Evolutionary conservation across 1,140 invertebrate species (phyloP).

Genomic region (Holotrichia oblita): DNA sequence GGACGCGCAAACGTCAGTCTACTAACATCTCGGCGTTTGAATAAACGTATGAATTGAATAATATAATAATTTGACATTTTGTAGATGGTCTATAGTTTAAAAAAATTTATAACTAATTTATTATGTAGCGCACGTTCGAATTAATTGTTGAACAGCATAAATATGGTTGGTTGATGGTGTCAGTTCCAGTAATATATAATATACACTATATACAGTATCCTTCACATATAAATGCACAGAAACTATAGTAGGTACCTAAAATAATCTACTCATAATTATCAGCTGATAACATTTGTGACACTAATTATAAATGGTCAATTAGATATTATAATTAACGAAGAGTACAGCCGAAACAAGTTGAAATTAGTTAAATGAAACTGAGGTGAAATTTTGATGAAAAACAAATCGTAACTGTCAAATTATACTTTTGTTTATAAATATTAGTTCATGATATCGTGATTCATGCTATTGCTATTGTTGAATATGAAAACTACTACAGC

Average conservation of each 20-base stretch:
- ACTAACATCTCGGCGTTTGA: not conserved
- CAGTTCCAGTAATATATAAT: not conserved
- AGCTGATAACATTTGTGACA: not conserved
- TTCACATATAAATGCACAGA: no score
- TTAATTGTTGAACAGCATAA: not conserved
- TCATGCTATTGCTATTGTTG: no score
- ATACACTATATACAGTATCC: not conserved
- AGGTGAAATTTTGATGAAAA: no score
- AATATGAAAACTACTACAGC: no score
- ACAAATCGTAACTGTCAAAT: no score
- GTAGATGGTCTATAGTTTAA: not conserved
- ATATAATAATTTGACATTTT: slow-evolving; percentile 9
- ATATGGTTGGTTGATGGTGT: not conserved
- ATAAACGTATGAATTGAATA: not conserved
- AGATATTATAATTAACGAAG: no score
- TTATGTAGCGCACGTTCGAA: not conserved
- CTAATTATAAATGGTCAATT: no score
- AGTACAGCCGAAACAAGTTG: no score
- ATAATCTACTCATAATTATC: not conserved
- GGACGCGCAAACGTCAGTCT: not conserved
- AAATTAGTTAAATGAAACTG: no score
- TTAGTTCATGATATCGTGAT: no score
- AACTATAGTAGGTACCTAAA: no score
- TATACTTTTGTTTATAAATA: no score
- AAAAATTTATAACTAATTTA: not conserved